Evolutionary conservation across 2,888 invertebrate genomes (phyloP).

Genomic region (Dioctria rufipes): DNA sequence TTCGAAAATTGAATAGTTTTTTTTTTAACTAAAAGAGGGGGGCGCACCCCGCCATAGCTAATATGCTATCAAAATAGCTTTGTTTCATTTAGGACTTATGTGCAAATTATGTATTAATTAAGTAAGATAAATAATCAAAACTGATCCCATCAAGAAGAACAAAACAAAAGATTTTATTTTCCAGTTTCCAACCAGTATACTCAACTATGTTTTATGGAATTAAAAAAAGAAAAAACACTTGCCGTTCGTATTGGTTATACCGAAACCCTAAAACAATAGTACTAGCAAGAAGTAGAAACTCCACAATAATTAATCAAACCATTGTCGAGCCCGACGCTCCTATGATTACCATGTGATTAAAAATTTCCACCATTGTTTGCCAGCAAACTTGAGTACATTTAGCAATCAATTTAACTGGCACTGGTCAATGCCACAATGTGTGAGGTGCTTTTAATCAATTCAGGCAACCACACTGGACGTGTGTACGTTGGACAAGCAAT

Average conservation of each 20-base stretch:
- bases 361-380: constrained; percentile 53
- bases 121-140: no score
- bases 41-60: no score
- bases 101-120: no score
- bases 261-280: background rate
- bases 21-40: no score
- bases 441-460: constrained; percentile 57
- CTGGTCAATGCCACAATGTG: constrained; percentile 42
- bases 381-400: constrained; percentile 51
- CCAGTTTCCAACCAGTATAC: no score
- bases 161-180: no score
- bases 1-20: no score
- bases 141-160: no score
- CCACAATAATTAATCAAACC: constrained; percentile 20
- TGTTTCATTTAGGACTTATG: no score
- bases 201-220: no score
- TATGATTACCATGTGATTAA: constrained; percentile 51
- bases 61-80: no score
- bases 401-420: constrained; percentile 51
- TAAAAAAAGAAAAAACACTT: no score
- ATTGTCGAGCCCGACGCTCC: background rate
- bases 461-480: constrained; percentile 55
- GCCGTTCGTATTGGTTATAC: background rate
- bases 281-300: background rate
- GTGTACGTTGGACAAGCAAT: constrained; percentile 44